A percentile compares a stretch with the other conserved stretches of the same genome.
These are phyloP conservation scores for Ferdinandea cuprea DNA, from an alignment of 2,888 invertebrate species.

Conservation along the genomic window DNA sequence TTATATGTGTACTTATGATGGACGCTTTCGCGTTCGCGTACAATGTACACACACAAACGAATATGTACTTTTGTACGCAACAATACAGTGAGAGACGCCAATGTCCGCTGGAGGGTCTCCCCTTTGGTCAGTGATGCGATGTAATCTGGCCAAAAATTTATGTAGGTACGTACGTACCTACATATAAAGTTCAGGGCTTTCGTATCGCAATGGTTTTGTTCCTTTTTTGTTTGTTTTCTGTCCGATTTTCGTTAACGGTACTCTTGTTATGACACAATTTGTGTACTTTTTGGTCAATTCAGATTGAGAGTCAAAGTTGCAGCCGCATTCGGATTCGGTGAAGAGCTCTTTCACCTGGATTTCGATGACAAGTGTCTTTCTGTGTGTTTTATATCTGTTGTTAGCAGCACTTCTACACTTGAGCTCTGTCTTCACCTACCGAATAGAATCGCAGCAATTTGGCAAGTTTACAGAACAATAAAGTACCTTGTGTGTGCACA, in stretches of 20 bases:
- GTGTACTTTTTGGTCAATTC: conserved; percentile 14
- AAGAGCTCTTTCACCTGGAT: conserved; percentile 47
- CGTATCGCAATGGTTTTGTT: too few relatives aligned
- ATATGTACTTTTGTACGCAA: conserved; percentile 44
- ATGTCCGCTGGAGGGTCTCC: conserved; percentile 58
- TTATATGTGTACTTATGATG: conserved; percentile 71
- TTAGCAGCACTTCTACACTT: conserved; percentile 62
- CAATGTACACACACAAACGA: background rate
- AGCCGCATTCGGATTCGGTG: too few relatives aligned
- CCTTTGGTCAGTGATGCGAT: conserved; percentile 52
- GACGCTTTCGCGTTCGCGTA: too few relatives aligned
- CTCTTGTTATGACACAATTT: conserved; percentile 39
- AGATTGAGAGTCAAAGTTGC: too few relatives aligned
- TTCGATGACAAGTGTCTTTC: background rate
- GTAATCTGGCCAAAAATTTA: conserved; percentile 58
- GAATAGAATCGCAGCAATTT: background rate
- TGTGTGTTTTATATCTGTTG: conserved; percentile 8
- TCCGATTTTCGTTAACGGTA: conserved; percentile 54
- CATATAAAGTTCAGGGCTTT: conserved; percentile 57
- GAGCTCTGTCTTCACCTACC: conserved; percentile 22
- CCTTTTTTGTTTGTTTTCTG: conserved; percentile 38
- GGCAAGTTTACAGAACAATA: conserved; percentile 4
- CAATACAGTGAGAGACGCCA: conserved; percentile 42
- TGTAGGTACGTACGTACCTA: too few relatives aligned
- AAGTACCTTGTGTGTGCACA: conserved; percentile 6